Base-by-base conservation (phyloP, 1,140 invertebrate genomes). In the Drosophila fuyamai region DNA sequence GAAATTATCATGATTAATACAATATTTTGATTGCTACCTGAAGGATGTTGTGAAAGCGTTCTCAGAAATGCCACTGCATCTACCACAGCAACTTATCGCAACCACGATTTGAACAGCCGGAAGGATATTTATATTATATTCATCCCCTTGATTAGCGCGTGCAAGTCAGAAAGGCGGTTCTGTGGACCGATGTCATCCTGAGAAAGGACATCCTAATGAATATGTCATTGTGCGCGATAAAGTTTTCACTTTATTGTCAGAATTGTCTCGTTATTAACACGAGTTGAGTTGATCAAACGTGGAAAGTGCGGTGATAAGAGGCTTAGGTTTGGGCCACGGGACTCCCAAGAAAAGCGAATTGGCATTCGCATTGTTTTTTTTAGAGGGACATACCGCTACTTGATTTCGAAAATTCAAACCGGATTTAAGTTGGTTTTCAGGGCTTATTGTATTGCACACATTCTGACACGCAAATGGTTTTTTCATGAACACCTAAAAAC, bases 241-340 rank as follows among this genome's bases (percentile, higher is more conserved):
- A 75, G 61, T 75, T 75, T 76, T 75, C 60, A 76, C 72, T 76
- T 76, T 76, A 76, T 76, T 76, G 73, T 76, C 73, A 58, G 71
- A 76, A 75, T 57, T 76, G 73, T 76, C 59, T 74, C 60, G 73
- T 75, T 75, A 75, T 75, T 74, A 75, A 74, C 71, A 73, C 73
- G 53, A 75, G 60, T 63, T 38, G 41, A 51, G 73, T 56, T 75
- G 73, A 75, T 63, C 73, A 53, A 66, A 76, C 73, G 73, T 76
- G 73, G 71, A 65, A 63, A 58, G 53, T 58, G 46, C 53, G 27
- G n/a, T 53, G 60, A 56, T 74, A 65, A 76, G 72, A 73, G 71
- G 73, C 73, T 76, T 76, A 40, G 53, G 16, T 5, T 5, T 35
- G 13, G 2, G 16, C 40, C 16, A 60, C 56, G 53, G 51, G 68